Evolutionary conservation across 1,140 invertebrate species (phyloP), one percentile per base, ranked within the genome.

Genomic region (Helicorthomorpha holstii): DNA sequence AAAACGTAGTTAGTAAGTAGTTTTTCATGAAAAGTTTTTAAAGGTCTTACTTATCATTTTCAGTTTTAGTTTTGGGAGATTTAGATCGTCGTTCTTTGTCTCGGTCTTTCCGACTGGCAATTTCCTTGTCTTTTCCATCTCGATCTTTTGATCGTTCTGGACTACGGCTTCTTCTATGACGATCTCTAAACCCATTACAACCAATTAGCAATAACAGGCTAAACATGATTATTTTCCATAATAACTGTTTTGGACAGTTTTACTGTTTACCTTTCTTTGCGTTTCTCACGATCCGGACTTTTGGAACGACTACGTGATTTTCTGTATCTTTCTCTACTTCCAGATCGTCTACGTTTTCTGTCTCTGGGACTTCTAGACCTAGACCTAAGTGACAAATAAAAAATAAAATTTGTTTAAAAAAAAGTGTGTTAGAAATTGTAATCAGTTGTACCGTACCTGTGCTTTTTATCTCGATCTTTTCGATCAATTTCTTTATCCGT

Each of bases 121-220:
- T 54, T 60, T 75, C 42, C 57, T 60, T 59, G n/a, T 65, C 63
- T 56, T 66, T 66, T 67, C 71, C 67, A 52, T 69, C 68, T 53
- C 67, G 66, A 21, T 63, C 63, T 29, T 69, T 65, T 49, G 70
- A 46, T 42, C 63, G 53, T 10, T 66, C 70, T 27, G 70, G 67
- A 27, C 66, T 59, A 3, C 49, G 3, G 44, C 49, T 4, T 60
- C 60, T 25, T 64, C 21, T 56, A 60, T 53, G 47, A 53, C 49
- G 52, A 63, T 65, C 3, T 70, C 69, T 42, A 57, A 24, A n/a
- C 21, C 3, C n/a, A 49, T 49, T 25, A 29, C 44, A 25, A 7
- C 7, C 4, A 46, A 7, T 46, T 22, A 22, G 25, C 7, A 46
- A 12, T 46, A 7, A 46, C 21, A 7, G 7, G 19, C 3, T 27